phyloP scores from a whole-genome alignment of 2,797 vertebrate genomes.

The Acomys russatus region DNA sequence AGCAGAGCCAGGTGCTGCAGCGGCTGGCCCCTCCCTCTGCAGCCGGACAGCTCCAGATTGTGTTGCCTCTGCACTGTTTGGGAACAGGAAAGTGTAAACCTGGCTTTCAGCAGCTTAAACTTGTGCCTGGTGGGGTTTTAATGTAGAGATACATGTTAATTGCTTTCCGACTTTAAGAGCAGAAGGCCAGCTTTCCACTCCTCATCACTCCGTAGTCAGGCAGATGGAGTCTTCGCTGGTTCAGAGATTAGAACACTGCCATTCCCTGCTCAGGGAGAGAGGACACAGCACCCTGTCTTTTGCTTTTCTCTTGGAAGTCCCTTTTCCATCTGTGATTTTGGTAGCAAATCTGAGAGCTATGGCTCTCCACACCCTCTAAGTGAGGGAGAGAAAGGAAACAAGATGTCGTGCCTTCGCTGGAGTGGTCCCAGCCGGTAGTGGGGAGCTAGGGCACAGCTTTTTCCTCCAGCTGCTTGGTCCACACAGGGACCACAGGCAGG shows the following conservation, averaged over 20 bases:
- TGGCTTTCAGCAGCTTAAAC: neutral
- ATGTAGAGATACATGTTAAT: neutral
- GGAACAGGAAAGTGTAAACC: neutral
- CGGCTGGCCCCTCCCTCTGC: fast-evolving
- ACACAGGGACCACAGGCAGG: too few species aligned
- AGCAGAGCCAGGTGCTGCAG: neutral
- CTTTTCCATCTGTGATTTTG: neutral
- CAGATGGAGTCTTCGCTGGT: neutral
- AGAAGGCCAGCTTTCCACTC: neutral
- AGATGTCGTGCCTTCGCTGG: neutral
- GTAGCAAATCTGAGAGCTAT: neutral
- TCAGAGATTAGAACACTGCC: neutral
- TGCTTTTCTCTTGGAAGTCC: neutral
- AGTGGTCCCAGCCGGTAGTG: neutral
- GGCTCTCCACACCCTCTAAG: neutral
- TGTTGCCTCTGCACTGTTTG: neutral
- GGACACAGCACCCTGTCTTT: neutral
- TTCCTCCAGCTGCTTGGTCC: neutral
- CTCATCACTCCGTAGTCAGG: neutral
- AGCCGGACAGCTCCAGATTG: neutral
- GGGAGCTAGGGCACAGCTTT: neutral
- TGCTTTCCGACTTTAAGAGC: neutral
- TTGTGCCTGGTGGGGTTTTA: neutral
- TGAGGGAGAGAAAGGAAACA: neutral
- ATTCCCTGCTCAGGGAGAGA: neutral